Evolutionary conservation across 2,113 vertebrate genomes (phyloP), one percentile per base, ranked within the genome.

Genomic region (Nycticorax nycticorax): DNA sequence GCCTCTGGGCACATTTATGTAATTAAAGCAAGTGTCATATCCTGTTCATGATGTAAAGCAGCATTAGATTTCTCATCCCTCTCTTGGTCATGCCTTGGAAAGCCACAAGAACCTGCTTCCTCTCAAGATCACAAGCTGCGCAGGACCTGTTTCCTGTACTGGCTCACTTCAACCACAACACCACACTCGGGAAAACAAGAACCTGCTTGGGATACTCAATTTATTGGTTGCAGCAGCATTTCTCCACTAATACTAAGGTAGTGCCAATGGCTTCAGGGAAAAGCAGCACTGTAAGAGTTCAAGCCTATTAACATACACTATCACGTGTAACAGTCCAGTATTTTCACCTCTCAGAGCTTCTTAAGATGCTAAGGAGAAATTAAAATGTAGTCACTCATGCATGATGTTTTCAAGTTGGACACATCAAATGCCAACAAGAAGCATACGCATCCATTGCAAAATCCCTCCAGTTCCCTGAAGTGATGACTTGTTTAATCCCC

Each of bases 1-100:
- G 71, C 74, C 77, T 88, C 77, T 73, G 28, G 77, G 84, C 62
- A 78, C 18, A 39, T 47, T 85, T 43, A 71, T 33, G 27, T 91
- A 21, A 95, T 77, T 95, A 82, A 83, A 92, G 60, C n/a, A 87
- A 55, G 86, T 69, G 84, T 94, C 92, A 97, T 63, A 93, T 97
- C 96, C 95, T 94, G 94, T 50, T 93, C 23, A 0, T 89, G 69
- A 87, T 12, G 53, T 63, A 90, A 74, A 93, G 80, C 39, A 89
- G 69, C 89, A 69, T 67, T 86, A 75, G 52, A 64, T 82, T 93
- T 89, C 96, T 92, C 94, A 95, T 53, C 55, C 69, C 53, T 66
- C 72, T 84, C 64, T 91, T 53, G 41, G 81, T 96, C 73, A 96
- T 7, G 24, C 41, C 82, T 43, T 43, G 57, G 57, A 77, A 95